Conservation (phyloP, 2,113 vertebrate genomes). For the Tautogolabrus adspersus region DNA sequence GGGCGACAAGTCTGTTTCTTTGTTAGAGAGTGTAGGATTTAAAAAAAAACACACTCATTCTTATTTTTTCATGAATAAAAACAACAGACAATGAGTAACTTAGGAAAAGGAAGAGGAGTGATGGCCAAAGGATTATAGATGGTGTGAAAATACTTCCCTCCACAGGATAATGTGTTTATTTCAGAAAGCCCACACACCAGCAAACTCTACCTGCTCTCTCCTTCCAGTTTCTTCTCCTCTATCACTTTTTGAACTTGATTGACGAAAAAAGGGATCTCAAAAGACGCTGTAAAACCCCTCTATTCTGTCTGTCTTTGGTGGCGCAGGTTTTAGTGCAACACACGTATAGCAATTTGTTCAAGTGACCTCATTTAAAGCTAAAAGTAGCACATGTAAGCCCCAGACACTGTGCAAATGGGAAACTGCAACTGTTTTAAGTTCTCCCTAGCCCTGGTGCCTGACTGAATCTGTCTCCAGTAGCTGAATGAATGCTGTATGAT, state of each 20-base stretch:
- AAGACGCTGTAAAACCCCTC: conserved; percentile 18
- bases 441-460: background rate
- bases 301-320: conserved; percentile 12
- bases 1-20: conserved; percentile 1
- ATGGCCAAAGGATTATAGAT: background rate
- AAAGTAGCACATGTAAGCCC: conserved; percentile 34
- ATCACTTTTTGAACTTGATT: conserved; percentile 30
- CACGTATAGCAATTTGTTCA: conserved; percentile 47
- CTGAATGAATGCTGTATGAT: background rate
- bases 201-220: background rate
- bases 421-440: background rate
- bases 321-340: conserved; percentile 29
- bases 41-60: background rate
- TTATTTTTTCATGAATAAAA: background rate
- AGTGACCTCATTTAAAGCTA: conserved; percentile 48
- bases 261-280: conserved; percentile 20
- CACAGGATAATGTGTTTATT: background rate
- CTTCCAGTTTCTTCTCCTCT: background rate
- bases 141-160: background rate
- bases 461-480: background rate
- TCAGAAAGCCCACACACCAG: background rate
- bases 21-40: conserved; percentile 9
- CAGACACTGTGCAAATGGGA: background rate
- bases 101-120: background rate
- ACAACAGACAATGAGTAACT: conserved; percentile 1